Base-by-base conservation (phyloP, 2,888 invertebrate species). In the Liopterus haemorrhoidalis region DNA sequence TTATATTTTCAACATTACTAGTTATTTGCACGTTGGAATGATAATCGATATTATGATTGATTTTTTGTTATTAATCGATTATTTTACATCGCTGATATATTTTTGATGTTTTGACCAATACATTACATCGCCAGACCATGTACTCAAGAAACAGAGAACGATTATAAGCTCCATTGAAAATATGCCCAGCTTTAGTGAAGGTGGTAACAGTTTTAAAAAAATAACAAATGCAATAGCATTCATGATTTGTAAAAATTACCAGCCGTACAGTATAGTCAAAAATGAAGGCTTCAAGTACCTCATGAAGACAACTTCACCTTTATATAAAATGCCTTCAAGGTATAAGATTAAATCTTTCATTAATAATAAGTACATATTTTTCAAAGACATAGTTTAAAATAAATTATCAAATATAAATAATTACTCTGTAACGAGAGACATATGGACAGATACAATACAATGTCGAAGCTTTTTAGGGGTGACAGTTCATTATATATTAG, bases 401-500 rank as follows among this genome's bases (percentile, higher is more conserved):
- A 56, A 57, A 46, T 51, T 60, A 41, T 54, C 12, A 18, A 38
- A 15, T 50, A 39, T 58, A 52, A 56, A 57, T 57, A 19, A 59
- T 40, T 18, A 58, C 24, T 59, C 59, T 14, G 18, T 61, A 22
- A 62, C 61, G n/a, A n/a, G n/a, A n/a, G n/a, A n/a, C n/a, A n/a
- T n/a, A n/a, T n/a, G 62, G 63, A 54, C 61, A 47, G 56, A 58
- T 56, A 57, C 57, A 51, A 51, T 57, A 48, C 41, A 43, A 14
- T 57, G 48, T 40, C 46, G 48, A 46, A 57, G 58, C 41, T 59
- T 52, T 52, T 41, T 63, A 50, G 60, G 62, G 21, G 43, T 64
- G 38, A 62, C 64, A 44, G 61, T 51, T 32, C 58, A 64, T 46
- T 63, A 61, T 35, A 58, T n/a, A n/a, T n/a, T n/a, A n/a, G n/a